A percentile compares a stretch with the other conserved stretches of the same genome.
Conservation (phyloP, 2,888 invertebrate genomes). For the Stictocephala bisonia region DNA sequence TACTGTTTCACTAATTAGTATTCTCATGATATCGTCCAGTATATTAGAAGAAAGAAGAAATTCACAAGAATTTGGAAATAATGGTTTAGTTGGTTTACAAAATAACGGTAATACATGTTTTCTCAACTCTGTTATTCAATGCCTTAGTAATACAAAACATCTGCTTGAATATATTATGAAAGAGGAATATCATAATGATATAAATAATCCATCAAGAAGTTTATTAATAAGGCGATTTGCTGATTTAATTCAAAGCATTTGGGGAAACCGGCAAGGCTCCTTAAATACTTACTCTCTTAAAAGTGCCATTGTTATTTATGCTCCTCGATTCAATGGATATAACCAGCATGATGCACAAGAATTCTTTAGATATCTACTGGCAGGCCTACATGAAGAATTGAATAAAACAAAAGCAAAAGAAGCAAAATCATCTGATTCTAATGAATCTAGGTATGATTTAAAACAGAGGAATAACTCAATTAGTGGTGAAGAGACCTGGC, state of each 20-base stretch:
- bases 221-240: constrained; percentile 51
- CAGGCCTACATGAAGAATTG: constrained; percentile 88
- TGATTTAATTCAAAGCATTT: constrained; percentile 57
- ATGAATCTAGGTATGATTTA: background rate
- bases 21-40: too few species aligned
- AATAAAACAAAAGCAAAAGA: constrained; percentile 73
- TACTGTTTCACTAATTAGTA: too few species aligned
- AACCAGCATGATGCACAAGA: constrained; percentile 94
- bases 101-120: too few species aligned
- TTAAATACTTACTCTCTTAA: constrained; percentile 57
- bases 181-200: constrained; percentile 75
- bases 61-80: too few species aligned
- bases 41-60: too few species aligned
- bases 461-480: constrained; percentile 53
- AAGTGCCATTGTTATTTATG: constrained; percentile 68
- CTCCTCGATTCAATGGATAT: constrained; percentile 77
- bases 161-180: constrained; percentile 79
- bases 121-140: constrained; percentile 78
- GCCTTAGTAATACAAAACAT: constrained; percentile 84
- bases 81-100: too few species aligned
- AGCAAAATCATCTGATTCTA: background rate
- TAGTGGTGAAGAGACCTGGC: constrained; percentile 73
- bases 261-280: constrained; percentile 53
- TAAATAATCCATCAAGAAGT: constrained; percentile 67
- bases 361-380: constrained; percentile 87